Evolutionary conservation across 2,113 vertebrate genomes (phyloP).

Genomic region (Dromiciops gliroides): DNA sequence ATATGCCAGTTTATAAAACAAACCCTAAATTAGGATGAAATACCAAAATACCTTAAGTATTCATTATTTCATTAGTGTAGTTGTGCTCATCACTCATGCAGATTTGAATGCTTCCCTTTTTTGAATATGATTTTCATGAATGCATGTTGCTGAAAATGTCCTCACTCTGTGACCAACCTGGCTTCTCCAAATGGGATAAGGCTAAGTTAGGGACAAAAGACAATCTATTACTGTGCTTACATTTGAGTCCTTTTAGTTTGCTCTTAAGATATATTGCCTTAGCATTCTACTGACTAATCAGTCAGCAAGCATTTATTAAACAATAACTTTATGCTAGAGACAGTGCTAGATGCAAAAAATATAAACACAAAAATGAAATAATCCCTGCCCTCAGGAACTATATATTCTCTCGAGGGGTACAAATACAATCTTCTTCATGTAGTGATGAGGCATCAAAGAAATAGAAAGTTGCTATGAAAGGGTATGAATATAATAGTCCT

Average conservation of each 20-base stretch:
- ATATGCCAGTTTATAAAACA: neutral
- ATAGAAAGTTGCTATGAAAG: neutral
- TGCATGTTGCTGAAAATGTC: neutral
- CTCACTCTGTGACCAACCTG: neutral
- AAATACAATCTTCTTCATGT: neutral
- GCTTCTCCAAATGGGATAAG: neutral
- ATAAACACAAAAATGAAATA: neutral
- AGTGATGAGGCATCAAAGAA: neutral
- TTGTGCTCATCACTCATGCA: neutral
- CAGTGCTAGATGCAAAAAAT: neutral
- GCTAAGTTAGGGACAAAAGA: neutral
- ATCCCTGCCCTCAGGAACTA: neutral
- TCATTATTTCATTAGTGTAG: neutral
- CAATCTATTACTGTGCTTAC: neutral
- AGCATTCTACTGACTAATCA: neutral
- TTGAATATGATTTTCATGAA: neutral
- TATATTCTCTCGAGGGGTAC: neutral
- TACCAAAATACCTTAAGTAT: neutral
- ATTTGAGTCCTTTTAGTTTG: neutral
- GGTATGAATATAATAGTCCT: neutral
- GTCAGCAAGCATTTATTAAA: neutral
- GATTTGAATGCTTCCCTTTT: neutral
- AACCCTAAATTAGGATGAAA: neutral
- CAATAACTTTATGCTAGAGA: neutral
- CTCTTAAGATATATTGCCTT: neutral